phyloP scores from a whole-genome alignment of 2,797 vertebrate species.

The Acrossocheilus fasciatus region DNA sequence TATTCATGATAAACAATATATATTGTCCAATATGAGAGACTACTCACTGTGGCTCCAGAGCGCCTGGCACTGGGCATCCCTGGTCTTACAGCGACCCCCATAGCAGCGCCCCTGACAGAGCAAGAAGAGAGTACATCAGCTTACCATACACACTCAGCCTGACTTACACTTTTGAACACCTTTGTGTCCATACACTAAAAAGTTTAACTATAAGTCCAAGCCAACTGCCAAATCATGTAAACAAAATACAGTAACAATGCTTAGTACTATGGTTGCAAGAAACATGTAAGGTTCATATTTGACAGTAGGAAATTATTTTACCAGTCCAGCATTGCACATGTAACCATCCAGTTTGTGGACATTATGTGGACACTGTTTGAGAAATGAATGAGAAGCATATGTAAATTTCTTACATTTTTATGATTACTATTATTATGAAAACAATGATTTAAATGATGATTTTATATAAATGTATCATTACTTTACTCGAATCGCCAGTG shows the following conservation, averaged over 20 bases:
- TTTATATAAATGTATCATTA: constrained; percentile 61
- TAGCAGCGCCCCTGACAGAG: constrained; percentile 90
- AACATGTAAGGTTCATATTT: background rate
- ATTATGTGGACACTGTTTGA: constrained; percentile 90
- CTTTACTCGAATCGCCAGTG: constrained; percentile 94
- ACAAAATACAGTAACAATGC: background rate
- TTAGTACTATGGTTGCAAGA: background rate
- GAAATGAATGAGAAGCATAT: constrained; percentile 34
- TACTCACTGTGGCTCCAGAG: constrained; percentile 93
- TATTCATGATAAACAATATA: background rate
- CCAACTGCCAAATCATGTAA: background rate
- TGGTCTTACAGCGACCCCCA: constrained; percentile 93
- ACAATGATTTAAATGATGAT: background rate
- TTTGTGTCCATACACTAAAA: background rate
- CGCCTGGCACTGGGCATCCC: constrained; percentile 89
- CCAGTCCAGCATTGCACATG: constrained; percentile 91
- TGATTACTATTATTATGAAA: background rate
- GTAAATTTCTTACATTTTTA: background rate
- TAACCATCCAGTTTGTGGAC: constrained; percentile 96
- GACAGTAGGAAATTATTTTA: constrained; percentile 55
- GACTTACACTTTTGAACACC: background rate
- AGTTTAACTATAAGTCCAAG: background rate
- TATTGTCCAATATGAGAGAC: background rate
- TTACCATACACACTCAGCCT: background rate
- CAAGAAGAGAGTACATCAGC: background rate